These are phyloP conservation scores for Athene noctua DNA, from an alignment of 2,113 vertebrate genomes.

Conservation along the genomic window DNA sequence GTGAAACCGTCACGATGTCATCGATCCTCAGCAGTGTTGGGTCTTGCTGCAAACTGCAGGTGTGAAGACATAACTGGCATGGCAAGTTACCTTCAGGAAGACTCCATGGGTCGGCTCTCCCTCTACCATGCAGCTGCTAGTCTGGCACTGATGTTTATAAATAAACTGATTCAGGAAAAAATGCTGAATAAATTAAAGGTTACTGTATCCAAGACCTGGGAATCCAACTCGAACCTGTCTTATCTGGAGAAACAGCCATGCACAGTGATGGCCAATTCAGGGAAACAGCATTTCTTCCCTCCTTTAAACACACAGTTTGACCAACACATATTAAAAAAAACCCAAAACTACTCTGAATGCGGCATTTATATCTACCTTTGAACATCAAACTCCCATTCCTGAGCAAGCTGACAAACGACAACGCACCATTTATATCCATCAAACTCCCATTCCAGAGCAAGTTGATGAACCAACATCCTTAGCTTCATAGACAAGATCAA, in stretches of 20 bases:
- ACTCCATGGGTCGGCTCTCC: neutral
- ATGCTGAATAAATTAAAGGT: neutral
- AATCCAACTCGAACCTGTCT: neutral
- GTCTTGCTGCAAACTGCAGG: neutral
- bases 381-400: neutral
- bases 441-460: neutral
- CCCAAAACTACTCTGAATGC: neutral
- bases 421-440: neutral
- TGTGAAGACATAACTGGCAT: neutral
- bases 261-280: neutral
- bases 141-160: neutral
- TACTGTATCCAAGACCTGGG: neutral
- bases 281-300: neutral
- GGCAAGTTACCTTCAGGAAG: neutral
- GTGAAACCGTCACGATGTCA: neutral
- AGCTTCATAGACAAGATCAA: neutral
- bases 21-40: fast-evolving
- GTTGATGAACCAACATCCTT: neutral
- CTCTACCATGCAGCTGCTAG: neutral
- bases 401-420: neutral
- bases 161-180: neutral
- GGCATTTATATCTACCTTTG: neutral
- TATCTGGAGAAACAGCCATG: neutral
- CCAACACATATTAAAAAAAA: neutral
- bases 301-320: neutral